phyloP scores from a whole-genome alignment of 2,113 vertebrate species.

The Crotalus tigris region DNA sequence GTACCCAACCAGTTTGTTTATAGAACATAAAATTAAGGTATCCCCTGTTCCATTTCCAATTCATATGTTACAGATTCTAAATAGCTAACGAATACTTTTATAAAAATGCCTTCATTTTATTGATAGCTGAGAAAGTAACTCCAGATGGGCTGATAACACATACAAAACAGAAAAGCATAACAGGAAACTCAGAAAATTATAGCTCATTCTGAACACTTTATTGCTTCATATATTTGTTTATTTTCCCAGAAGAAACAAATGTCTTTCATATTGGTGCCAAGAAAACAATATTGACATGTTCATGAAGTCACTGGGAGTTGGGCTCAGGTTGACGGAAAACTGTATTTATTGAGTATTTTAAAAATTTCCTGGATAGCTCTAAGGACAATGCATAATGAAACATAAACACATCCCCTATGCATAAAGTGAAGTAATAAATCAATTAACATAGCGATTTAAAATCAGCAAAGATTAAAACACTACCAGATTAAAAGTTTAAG shows the following conservation, averaged over 20 bases:
- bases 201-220: background rate
- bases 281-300: background rate
- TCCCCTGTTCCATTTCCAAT: background rate
- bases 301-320: background rate
- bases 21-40: background rate
- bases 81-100: background rate
- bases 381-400: background rate
- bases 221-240: background rate
- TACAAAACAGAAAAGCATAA: background rate
- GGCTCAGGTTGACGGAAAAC: background rate
- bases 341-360: background rate
- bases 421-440: background rate
- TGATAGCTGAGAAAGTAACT: background rate
- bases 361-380: background rate
- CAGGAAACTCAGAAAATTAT: background rate
- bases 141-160: background rate
- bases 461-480: background rate
- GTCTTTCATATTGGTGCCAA: background rate
- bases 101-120: background rate
- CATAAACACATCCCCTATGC: background rate
- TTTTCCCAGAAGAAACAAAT: background rate
- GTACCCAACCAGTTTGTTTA: background rate
- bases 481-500: background rate
- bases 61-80: background rate
- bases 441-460: background rate